Evolutionary conservation across 2,888 invertebrate species (phyloP).

Genomic region (Acanthoscelides obtectus): DNA sequence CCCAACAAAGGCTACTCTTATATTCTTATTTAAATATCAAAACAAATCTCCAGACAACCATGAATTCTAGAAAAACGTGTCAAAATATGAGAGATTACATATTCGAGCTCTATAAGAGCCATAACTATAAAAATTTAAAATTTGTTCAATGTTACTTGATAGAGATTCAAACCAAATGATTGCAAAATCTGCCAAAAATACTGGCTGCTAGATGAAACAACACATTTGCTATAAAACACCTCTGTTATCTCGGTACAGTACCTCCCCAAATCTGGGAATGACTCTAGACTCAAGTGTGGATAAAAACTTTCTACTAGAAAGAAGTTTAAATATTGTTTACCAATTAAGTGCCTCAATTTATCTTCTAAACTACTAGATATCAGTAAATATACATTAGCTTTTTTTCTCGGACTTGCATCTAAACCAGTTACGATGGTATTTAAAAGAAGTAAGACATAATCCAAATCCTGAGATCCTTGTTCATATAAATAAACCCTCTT

Average conservation of each 20-base stretch:
- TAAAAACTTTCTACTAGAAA: conserved; percentile 58
- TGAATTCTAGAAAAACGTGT: too few species aligned
- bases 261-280: conserved; percentile 57
- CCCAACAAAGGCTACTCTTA: too few species aligned
- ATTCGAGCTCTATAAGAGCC: too few species aligned
- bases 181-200: background rate
- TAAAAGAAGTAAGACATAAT: conserved; percentile 54
- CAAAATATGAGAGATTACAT: too few species aligned
- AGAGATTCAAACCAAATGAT: background rate
- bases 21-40: too few species aligned
- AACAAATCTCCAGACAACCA: too few species aligned
- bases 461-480: conserved; percentile 61
- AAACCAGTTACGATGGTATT: conserved; percentile 48
- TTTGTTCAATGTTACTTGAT: background rate
- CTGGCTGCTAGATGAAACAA: background rate
- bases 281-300: conserved; percentile 75
- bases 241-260: conserved; percentile 33
- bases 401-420: conserved; percentile 51
- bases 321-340: conserved; percentile 46
- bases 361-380: conserved; percentile 64
- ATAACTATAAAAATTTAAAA: background rate
- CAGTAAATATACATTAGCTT: conserved; percentile 65
- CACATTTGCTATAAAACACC: conserved; percentile 17
- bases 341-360: conserved; percentile 49
- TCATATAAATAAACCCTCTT: conserved; percentile 68